Conservation (phyloP, 2,888 invertebrate species). For the Lithophane semibrunnea region DNA sequence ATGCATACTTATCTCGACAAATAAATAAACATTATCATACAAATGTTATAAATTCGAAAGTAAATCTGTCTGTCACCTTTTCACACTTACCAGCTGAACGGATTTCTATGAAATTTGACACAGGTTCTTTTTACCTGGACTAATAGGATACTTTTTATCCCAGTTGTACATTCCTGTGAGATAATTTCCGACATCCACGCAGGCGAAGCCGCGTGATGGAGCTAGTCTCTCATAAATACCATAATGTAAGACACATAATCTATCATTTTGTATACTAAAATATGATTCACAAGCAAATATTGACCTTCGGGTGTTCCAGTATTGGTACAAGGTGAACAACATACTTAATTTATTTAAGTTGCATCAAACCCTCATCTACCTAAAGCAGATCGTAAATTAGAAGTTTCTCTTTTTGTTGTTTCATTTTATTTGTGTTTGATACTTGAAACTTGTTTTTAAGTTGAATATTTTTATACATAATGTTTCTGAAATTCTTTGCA, state of each 20-base stretch:
- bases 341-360: constrained; percentile 21
- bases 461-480: background rate
- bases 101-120: background rate
- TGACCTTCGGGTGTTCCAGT: constrained; percentile 41
- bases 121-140: background rate
- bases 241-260: too few species aligned
- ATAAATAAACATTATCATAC: background rate
- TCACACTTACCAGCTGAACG: background rate
- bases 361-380: constrained; percentile 16
- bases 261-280: background rate
- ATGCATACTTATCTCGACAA: background rate
- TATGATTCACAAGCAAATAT: constrained; percentile 5
- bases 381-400: constrained; percentile 4
- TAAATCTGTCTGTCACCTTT: background rate
- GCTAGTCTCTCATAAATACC: background rate
- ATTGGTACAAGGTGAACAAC: constrained; percentile 52
- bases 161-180: background rate
- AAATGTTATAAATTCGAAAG: background rate
- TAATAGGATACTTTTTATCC: background rate
- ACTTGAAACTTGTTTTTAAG: background rate
- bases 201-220: background rate
- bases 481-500: background rate
- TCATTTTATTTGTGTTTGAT: background rate
- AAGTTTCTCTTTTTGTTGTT: constrained; percentile 7
- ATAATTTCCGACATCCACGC: background rate